Base-by-base conservation (phyloP, 1,140 invertebrate genomes). In the Polypedilum vanderplanki region DNA sequence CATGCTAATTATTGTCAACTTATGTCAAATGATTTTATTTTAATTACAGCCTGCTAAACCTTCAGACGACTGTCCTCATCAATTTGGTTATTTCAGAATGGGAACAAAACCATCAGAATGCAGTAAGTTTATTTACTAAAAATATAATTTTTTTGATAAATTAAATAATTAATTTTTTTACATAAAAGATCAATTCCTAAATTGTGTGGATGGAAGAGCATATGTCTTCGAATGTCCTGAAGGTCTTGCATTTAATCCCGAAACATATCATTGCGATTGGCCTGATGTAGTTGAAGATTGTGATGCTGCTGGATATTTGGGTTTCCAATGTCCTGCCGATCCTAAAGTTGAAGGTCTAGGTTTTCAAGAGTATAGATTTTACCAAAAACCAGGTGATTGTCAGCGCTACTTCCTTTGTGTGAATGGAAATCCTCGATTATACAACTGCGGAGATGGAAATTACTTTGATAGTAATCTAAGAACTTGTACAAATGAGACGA, bases 131-230 rank as follows among this genome's bases (percentile, higher is more conserved):
- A n/a, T n/a, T n/a, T n/a, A n/a, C n/a, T n/a, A n/a, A n/a, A n/a
- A n/a, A n/a, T n/a, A n/a, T n/a, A n/a, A n/a, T n/a, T n/a, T n/a
- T n/a, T n/a, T n/a, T n/a, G n/a, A n/a, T n/a, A n/a, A n/a, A n/a
- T n/a, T n/a, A n/a, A n/a, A n/a, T n/a, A n/a, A n/a, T n/a, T n/a
- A n/a, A n/a, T n/a, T n/a, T n/a, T n/a, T n/a, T n/a, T n/a, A n/a
- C n/a, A n/a, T n/a, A n/a, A n/a, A n/a, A n/a, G n/a, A 93, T 10
- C 86, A 90, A 77, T 97, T 95, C 80, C 91, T 91, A 83, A 94
- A 92, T 78, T 96, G 94, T 79, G 91, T 90, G 0, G 88, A 89
- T 65, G 94, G 94, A n/a, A 77, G 80, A 5, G 85, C 81, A 15
- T 85, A 81, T 57, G 79, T 84, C 0, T 85, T 86, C 17, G 84